Percentiles rank a stretch among this genome's conserved stretches.
Evolutionary conservation across 2,797 vertebrate genomes (phyloP).

Genomic region (Xiphophorus birchmanni): DNA sequence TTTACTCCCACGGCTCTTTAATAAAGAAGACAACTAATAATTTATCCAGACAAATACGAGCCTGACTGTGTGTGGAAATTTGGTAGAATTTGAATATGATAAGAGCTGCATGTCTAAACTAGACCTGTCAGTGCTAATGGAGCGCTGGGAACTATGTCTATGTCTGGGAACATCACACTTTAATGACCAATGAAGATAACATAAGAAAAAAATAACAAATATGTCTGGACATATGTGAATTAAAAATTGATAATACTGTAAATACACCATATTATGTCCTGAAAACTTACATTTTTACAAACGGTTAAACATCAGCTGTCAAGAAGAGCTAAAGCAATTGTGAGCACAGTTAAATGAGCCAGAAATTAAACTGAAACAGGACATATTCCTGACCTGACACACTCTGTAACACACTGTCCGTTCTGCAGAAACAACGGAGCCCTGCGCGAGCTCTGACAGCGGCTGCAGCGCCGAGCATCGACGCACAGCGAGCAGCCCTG

Average conservation of each 20-base stretch:
- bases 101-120: constrained; percentile 24
- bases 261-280: constrained; percentile 8
- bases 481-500: constrained; percentile 75
- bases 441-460: constrained; percentile 70
- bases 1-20: constrained; percentile 12
- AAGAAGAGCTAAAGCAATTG: not conserved
- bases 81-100: constrained; percentile 6
- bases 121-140: constrained; percentile 36
- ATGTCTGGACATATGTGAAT: not conserved
- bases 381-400: constrained; percentile 72
- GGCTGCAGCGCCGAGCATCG: constrained; percentile 72
- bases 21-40: constrained; percentile 26
- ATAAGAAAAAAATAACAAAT: constrained; percentile 9
- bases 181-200: constrained; percentile 13
- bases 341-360: not conserved
- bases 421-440: constrained; percentile 75
- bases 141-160: constrained; percentile 21
- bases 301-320: constrained; percentile 1
- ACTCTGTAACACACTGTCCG: constrained; percentile 76
- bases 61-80: constrained; percentile 2
- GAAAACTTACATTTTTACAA: not conserved
- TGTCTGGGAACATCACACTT: constrained; percentile 23
- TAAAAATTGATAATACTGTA: constrained; percentile 13
- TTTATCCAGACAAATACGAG: constrained; percentile 21
- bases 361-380: constrained; percentile 3